Conservation (phyloP, 2,888 invertebrate genomes). For the Chrysina gloriosa region DNA sequence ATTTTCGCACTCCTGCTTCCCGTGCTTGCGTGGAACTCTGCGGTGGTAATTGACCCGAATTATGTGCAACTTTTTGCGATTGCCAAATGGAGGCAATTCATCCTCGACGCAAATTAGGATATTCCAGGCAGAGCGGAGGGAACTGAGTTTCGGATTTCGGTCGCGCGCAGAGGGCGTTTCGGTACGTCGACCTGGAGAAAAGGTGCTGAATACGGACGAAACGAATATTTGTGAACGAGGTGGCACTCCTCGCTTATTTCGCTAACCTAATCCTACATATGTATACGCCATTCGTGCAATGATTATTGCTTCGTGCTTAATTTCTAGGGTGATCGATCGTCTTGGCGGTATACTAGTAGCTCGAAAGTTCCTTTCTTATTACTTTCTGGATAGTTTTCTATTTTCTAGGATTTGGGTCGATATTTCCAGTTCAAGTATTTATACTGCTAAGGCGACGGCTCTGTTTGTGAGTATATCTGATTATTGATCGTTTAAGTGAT, state of each 20-base stretch:
- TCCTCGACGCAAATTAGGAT: slow-evolving; percentile 9
- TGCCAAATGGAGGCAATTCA: neutral
- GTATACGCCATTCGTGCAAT: neutral
- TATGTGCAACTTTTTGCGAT: slow-evolving; percentile 18
- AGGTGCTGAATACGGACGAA: neutral
- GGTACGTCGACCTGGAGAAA: neutral
- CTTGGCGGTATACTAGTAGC: too few species aligned
- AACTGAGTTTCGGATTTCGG: neutral
- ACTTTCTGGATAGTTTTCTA: too few species aligned
- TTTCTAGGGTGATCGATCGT: too few species aligned
- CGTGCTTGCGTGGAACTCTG: neutral
- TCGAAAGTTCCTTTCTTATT: too few species aligned
- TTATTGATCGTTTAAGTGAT: too few species aligned
- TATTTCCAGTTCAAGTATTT: too few species aligned
- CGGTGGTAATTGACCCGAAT: slow-evolving; percentile 16
- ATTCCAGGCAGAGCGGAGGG: neutral
- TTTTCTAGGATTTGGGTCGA: too few species aligned
- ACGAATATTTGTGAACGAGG: neutral
- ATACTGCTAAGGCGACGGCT: too few species aligned
- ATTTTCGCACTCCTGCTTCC: neutral
- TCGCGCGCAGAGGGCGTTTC: neutral
- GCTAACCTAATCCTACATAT: neutral
- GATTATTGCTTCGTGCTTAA: too few species aligned
- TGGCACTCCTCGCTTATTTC: neutral
- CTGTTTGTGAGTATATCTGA: too few species aligned